A percentile compares a stretch with the other conserved stretches of the same genome.
Evolutionary conservation across 2,797 vertebrate species (phyloP).

Genomic region (Sebastes vulpes): DNA sequence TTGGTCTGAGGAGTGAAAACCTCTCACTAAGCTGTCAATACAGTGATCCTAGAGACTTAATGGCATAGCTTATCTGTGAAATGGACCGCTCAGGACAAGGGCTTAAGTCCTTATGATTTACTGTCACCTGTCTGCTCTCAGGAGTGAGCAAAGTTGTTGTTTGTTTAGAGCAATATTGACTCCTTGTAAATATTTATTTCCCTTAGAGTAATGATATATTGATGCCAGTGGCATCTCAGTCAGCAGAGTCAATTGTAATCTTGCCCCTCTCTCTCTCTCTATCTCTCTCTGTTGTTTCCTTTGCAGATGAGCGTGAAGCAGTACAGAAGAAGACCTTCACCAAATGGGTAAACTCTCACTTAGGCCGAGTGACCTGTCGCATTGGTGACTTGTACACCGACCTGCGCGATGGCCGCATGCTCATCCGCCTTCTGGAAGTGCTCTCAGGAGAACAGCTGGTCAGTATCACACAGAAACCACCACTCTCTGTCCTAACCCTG

Average conservation of each 20-base stretch:
- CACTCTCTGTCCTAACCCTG: constrained; percentile 7
- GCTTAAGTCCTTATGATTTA: constrained; percentile 39
- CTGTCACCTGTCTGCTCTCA: constrained; percentile 15
- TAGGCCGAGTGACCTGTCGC: constrained; percentile 92
- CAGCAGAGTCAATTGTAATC: not conserved
- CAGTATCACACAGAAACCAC: constrained; percentile 68
- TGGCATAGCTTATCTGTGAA: constrained; percentile 53
- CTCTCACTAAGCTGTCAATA: constrained; percentile 59
- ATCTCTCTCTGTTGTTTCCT: not conserved
- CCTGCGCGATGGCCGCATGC: constrained; percentile 93
- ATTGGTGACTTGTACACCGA: constrained; percentile 95
- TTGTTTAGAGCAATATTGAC: not conserved
- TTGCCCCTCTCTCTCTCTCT: not conserved
- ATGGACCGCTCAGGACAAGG: constrained; percentile 23
- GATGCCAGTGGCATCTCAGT: not conserved
- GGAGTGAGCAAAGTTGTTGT: constrained; percentile 1
- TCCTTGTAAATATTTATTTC: constrained; percentile 22
- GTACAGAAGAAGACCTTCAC: constrained; percentile 98
- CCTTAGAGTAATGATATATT: not conserved
- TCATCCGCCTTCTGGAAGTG: constrained; percentile 94
- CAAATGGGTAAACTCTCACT: constrained; percentile 98
- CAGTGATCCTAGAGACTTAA: constrained; percentile 50
- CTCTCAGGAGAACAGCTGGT: constrained; percentile 96
- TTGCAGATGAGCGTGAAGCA: constrained; percentile 93
- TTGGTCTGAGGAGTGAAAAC: constrained; percentile 31